Base-by-base conservation (phyloP, 2,797 vertebrate genomes). In the Pseudopleuronectes americanus region DNA sequence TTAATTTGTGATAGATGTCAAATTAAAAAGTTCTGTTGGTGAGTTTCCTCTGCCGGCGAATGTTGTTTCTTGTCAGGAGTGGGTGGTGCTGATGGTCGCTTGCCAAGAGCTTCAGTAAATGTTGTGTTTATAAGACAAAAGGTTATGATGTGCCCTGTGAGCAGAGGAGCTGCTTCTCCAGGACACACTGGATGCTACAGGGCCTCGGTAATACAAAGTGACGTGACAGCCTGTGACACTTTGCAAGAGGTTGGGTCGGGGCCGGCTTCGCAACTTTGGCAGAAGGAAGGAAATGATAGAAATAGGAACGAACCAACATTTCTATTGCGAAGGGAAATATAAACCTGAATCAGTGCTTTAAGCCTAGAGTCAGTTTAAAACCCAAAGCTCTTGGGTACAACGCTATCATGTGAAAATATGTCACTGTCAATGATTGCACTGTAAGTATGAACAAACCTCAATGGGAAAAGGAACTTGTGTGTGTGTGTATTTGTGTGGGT, bases 401-500 rank as follows among this genome's bases (percentile, higher is more conserved):
- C 4, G 41, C 16, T 6, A 48, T 66, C 64, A 45, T 17, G n/a
- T 3, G 4, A 38, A 57, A 73, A 38, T 33, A n/a, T 62, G 38
- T 53, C 52, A 62, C 38, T 59, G 71, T 47, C 22, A 22, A 21
- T 57, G 63, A 68, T n/a, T 67, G 71, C 64, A 74, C 36, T 33
- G 28, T 31, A 48, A 71, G 22, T 71, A 21, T 59, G 26, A 58
- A 69, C 19, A 3, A 67, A 76, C 70, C 21, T 49, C 28, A 47
- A 10, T 3, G 31, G 33, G 21, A 64, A 13, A 49, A 65, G 7
- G 22, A 49, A 24, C 41, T 1, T 38, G 16, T 67, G 56, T 10
- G 13, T 19, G 59, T 14, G 13, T 21, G n/a, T 54, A 38, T 21
- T 16, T 8, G 28, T 67, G 43, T 47, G 53, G 21, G 22, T 49